A percentile compares a stretch with the other conserved stretches of the same genome.
phyloP scores from a whole-genome alignment of 2,888 invertebrate genomes.

The Notocelia uddmanniana region DNA sequence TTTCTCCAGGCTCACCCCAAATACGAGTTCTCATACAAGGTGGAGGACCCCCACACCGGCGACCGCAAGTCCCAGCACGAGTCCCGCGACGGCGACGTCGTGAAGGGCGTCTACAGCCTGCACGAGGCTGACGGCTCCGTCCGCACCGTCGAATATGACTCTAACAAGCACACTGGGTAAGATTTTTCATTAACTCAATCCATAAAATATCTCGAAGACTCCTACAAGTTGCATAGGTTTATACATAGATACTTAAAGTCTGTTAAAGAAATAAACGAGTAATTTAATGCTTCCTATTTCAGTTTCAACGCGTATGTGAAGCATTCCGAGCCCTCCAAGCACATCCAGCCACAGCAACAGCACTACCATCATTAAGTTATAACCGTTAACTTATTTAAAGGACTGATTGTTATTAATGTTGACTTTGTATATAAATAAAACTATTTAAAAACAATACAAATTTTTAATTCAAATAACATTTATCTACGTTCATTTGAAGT shows the following conservation, averaged over 20 bases:
- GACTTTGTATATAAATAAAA: conserved; percentile 43
- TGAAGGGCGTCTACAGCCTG: conserved; percentile 64
- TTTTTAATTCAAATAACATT: not conserved
- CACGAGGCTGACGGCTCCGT: conserved; percentile 64
- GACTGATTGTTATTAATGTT: conserved; percentile 44
- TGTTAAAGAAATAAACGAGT: not conserved
- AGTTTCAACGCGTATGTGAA: conserved; percentile 83
- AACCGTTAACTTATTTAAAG: conserved; percentile 29
- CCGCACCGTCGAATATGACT: conserved; percentile 58
- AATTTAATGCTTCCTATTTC: not conserved
- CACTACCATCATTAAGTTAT: conserved; percentile 51
- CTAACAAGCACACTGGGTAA: conserved; percentile 49
- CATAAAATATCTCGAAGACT: not conserved
- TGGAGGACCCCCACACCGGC: conserved; percentile 63
- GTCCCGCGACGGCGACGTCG: conserved; percentile 64
- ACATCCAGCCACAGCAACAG: conserved; percentile 59
- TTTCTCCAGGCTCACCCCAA: conserved; percentile 56
- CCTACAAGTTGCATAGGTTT: not conserved
- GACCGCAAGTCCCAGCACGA: conserved; percentile 67
- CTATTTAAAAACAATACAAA: conserved; percentile 2
- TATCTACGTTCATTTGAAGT: too few species aligned
- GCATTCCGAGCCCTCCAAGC: conserved; percentile 67
- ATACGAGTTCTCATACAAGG: conserved; percentile 63
- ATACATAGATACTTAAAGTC: too few species aligned
- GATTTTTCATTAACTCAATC: not conserved